phyloP scores from a whole-genome alignment of 2,888 invertebrate species.

The Dorcus hopei region DNA sequence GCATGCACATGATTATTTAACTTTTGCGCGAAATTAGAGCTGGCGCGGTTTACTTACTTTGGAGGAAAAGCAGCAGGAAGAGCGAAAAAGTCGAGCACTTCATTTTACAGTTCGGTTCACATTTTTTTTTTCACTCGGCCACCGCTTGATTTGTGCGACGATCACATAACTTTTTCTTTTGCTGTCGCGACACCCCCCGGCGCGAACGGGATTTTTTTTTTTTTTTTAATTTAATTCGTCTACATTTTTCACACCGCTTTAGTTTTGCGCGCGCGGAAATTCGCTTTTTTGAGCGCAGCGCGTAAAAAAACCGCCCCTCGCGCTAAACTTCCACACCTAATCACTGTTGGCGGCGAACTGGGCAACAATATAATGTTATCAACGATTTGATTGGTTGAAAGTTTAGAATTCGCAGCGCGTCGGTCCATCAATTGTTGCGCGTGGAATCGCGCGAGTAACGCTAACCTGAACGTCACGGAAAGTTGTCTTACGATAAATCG shows the following conservation, averaged over 20 bases:
- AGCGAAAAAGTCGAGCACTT: constrained; percentile 32
- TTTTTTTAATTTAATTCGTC: too few species aligned
- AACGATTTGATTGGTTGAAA: constrained; percentile 22
- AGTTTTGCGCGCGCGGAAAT: too few species aligned
- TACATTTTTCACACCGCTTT: too few species aligned
- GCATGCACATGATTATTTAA: too few species aligned
- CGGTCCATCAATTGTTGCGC: constrained; percentile 10
- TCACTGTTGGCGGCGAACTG: constrained; percentile 18
- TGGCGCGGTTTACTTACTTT: constrained; percentile 38
- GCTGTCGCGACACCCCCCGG: too few species aligned
- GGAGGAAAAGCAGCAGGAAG: constrained; percentile 33
- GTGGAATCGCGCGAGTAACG: not conserved
- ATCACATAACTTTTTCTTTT: too few species aligned
- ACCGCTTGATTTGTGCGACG: not conserved
- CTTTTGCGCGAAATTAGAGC: too few species aligned
- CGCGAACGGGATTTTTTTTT: too few species aligned
- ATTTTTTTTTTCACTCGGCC: constrained; percentile 7
- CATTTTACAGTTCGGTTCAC: constrained; percentile 25
- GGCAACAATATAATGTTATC: constrained; percentile 22
- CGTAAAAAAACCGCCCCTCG: too few species aligned
- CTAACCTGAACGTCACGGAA: too few species aligned
- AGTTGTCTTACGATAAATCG: too few species aligned
- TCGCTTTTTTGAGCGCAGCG: too few species aligned
- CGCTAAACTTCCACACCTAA: not conserved
- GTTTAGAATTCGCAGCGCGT: constrained; percentile 20